Evolutionary conservation across 2,113 vertebrate genomes (phyloP), one percentile per base, ranked within the genome.

Genomic region (Megaceryle torquata): DNA sequence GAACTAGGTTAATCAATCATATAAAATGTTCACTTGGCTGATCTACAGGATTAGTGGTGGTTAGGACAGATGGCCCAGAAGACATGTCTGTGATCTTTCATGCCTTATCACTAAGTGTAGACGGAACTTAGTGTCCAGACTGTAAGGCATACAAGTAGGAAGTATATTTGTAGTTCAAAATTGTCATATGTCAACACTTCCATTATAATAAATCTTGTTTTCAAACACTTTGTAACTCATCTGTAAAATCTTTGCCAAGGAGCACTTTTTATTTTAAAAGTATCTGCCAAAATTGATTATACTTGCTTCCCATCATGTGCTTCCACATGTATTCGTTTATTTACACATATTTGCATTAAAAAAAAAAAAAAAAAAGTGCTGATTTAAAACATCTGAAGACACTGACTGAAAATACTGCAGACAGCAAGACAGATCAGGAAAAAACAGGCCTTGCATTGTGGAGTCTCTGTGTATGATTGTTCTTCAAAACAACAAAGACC

Each of bases 141-240:
- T 65, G 35, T 39, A 61, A 72, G 24, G 54, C 17, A 53, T 20
- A 56, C 57, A 83, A 48, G 48, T 70, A 65, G 13, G 24, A 89
- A 77, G 13, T 29, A 44, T 12, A 26, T 70, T 50, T 95, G 46
- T 28, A 54, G n/a, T 77, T 88, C 60, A 31, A 37, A 80, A 83
- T 44, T 88, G 54, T 33, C 81, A 39, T 61, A 20, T 46, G 43
- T 63, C 83, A 95, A 41, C 46, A 48, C 29, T 75, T 86, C 26
- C 39, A 86, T 77, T 88, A 50, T 69, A 77, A 88, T 87, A 80
- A 87, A 84, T 72, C 31, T 79, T 84, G 31, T 78, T 93, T 93
- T 82, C 60, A 76, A 95, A 82, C 54, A 63, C 43, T 79, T 78
- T 68, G 67, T 83, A 75, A 60, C 0, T 5, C 43, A 86, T 14